Conservation (phyloP, 2,888 invertebrate species). For the Furcula furcula region DNA sequence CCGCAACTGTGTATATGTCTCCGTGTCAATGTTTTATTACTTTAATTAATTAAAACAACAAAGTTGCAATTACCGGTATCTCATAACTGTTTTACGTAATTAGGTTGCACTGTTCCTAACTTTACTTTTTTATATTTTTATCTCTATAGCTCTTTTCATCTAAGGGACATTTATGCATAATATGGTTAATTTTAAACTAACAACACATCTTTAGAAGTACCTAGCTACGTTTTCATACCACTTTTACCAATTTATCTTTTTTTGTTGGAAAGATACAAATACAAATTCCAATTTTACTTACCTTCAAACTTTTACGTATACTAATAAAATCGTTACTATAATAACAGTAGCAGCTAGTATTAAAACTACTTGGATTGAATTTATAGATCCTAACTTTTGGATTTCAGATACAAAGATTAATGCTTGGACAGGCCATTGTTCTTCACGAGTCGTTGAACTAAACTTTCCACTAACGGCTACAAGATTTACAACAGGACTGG, state of each 20-base stretch:
- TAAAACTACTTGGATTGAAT: no score
- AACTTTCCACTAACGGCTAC: constrained; percentile 60
- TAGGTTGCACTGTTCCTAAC: constrained; percentile 30
- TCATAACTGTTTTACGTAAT: constrained; percentile 36
- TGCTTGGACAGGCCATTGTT: constrained; percentile 49
- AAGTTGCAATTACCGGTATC: constrained; percentile 50
- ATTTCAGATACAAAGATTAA: constrained; percentile 55
- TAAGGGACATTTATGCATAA: no score
- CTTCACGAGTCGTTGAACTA: constrained; percentile 69
- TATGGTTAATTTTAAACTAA: neutral
- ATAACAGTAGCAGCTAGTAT: no score
- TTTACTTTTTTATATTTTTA: constrained; percentile 13
- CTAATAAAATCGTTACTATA: no score
- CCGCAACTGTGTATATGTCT: constrained; percentile 34
- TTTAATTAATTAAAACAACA: constrained; percentile 62
- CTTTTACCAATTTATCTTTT: no score
- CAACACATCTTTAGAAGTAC: neutral
- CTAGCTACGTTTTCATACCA: no score
- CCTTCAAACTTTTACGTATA: no score
- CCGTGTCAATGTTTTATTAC: constrained; percentile 35
- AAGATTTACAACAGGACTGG: constrained; percentile 70
- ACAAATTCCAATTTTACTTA: no score
- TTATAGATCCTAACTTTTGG: no score
- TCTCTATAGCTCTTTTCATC: constrained; percentile 1
- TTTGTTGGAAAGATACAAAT: no score